These are phyloP conservation scores for Oophaga pumilio DNA, from an alignment of 2,113 vertebrate species.

Conservation along the genomic window DNA sequence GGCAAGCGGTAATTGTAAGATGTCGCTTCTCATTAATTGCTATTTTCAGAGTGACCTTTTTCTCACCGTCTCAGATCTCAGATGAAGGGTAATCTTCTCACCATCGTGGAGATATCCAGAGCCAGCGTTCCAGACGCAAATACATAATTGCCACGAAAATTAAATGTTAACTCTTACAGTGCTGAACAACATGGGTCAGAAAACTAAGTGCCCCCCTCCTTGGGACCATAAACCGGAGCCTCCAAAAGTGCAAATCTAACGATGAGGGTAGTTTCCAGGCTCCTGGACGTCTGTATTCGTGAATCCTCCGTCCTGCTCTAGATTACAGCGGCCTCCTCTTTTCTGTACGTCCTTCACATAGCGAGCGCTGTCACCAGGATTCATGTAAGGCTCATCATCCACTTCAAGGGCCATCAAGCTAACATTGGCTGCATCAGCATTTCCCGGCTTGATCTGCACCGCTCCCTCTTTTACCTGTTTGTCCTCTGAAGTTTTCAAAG, in stretches of 20 bases:
- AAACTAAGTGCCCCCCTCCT: not conserved
- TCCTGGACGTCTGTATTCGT: not conserved
- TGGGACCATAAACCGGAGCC: not conserved
- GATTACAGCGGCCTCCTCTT: not conserved
- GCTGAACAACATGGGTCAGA: not conserved
- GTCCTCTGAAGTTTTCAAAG: not conserved
- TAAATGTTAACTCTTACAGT: constrained; percentile 8
- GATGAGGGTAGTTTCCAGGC: not conserved
- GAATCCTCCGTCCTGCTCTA: not conserved
- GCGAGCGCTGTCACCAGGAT: constrained; percentile 18
- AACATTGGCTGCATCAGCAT: constrained; percentile 21
- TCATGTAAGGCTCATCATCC: constrained; percentile 7
- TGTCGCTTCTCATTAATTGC: constrained; percentile 42
- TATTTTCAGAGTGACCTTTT: constrained; percentile 44
- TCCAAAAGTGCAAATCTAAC: not conserved
- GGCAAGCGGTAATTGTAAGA: constrained; percentile 6
- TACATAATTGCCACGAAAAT: constrained; percentile 26
- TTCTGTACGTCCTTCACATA: constrained; percentile 5
- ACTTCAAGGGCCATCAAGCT: constrained; percentile 40
- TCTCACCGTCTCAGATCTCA: constrained; percentile 29
- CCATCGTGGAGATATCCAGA: constrained; percentile 1
- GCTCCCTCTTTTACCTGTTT: not conserved
- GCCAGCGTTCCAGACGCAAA: not conserved
- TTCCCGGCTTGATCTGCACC: not conserved
- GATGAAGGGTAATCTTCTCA: constrained; percentile 28